Evolutionary conservation across 2,113 vertebrate genomes (phyloP), one percentile per base, ranked within the genome.

Genomic region (Amphilophus citrinellus): DNA sequence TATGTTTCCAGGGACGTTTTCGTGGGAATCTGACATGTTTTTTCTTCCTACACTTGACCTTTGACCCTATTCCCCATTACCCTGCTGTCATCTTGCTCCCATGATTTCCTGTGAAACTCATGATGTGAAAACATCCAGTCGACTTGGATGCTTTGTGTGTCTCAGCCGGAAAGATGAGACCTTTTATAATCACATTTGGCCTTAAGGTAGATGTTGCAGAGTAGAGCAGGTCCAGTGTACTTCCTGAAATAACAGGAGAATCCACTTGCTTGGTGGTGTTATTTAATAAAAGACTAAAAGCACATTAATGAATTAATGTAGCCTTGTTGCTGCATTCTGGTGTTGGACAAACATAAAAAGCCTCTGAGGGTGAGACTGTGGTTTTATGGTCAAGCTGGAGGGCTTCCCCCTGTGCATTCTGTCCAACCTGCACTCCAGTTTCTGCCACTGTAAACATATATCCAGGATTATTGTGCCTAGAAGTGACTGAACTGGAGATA

Each of bases 31-130:
- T 73, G 44, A 44, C 66, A 73, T 61, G 80, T 76, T 44, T 10
- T 27, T 42, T 22, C 15, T 56, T 84, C 77, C 56, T 15, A 3
- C 60, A 14, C 63, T 58, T 83, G 81, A 91, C 89, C 90, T 88
- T 75, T 89, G 89, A 89, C 89, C 89, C 68, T 7, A 1, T 37
- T 68, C 42, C 66, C 60, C 30, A 24, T 37, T 30, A 5, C 42
- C 57, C 59, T 6, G 9, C 27, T 60, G 14, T 71, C 30, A 10
- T 20, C 35, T 50, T 39, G 1, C 44, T 65, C n/a, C 18, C 2
- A 44, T 47, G 15, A 13, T 53, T 65, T 63, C 60, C 20, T 18
- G 30, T 57, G 8, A 63, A 81, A 39, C 37, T 32, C 11, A 6
- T 53, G 60, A 62, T 73, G 44, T 73, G 66, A 73, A 73, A 73